Conservation (phyloP, 2,113 vertebrate species). For the Riparia riparia region DNA sequence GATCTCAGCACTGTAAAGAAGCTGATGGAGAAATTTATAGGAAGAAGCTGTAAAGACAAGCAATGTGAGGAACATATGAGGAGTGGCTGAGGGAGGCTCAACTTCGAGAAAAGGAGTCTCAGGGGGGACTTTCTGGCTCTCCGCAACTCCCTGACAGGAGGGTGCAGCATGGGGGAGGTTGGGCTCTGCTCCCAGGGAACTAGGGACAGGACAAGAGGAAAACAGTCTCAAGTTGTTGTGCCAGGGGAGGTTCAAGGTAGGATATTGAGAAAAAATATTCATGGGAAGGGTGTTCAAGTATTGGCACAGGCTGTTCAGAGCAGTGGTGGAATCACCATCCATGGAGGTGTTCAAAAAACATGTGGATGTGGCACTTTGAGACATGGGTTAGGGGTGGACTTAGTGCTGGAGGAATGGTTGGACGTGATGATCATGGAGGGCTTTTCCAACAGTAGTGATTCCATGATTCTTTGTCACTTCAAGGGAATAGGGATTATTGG, state of each 20-base stretch:
- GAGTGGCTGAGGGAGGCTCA: neutral
- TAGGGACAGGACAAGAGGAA: neutral
- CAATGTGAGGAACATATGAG: neutral
- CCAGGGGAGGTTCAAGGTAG: neutral
- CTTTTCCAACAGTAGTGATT: neutral
- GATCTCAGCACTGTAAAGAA: neutral
- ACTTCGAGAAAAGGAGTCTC: neutral
- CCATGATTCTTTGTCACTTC: neutral
- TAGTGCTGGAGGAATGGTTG: neutral
- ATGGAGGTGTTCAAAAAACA: rapidly evolving
- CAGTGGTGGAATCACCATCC: neutral
- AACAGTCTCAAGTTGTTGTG: rapidly evolving
- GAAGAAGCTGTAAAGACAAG: neutral
- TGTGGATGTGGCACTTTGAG: neutral
- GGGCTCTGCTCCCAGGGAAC: neutral
- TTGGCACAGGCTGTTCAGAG: rapidly evolving
- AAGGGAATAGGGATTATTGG: neutral
- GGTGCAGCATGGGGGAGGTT: rapidly evolving
- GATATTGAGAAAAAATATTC: neutral
- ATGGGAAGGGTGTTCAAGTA: neutral
- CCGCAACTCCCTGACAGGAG: neutral
- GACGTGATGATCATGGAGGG: neutral
- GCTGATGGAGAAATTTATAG: neutral
- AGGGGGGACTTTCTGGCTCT: neutral
- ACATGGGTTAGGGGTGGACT: neutral